These are phyloP conservation scores for Pocillopora meandrina DNA, from an alignment of 92 coral and sea anemone species.

Conservation along the genomic window DNA sequence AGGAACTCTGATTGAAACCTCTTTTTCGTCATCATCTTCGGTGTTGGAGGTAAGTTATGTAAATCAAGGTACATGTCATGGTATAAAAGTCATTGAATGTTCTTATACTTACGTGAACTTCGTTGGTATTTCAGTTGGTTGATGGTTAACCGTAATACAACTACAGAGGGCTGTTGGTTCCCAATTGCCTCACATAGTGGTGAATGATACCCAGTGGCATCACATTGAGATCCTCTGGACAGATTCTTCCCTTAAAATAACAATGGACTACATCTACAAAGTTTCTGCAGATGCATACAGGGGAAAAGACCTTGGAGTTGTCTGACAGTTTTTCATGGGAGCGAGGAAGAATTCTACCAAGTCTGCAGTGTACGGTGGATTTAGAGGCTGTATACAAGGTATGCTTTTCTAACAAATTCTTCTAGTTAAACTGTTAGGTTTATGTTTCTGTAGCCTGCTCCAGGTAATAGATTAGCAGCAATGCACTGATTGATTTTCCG, in stretches of 20 bases:
- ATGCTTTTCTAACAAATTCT: not conserved
- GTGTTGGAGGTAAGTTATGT: constrained; percentile 62
- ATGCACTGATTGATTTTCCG: too few species aligned
- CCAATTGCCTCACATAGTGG: too few species aligned
- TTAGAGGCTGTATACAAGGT: constrained; percentile 91
- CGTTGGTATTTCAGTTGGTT: too few species aligned
- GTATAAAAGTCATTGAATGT: not conserved
- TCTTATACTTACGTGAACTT: too few species aligned
- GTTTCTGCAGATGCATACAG: constrained; percentile 20
- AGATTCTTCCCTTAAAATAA: constrained; percentile 44
- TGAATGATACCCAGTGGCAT: too few species aligned
- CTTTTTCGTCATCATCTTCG: constrained; percentile 51
- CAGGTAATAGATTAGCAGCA: too few species aligned
- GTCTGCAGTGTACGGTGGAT: constrained; percentile 46
- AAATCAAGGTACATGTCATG: constrained; percentile 3
- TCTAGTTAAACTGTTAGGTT: not conserved
- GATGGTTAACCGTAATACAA: too few species aligned
- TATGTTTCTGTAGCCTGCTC: not conserved
- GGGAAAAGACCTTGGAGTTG: constrained; percentile 23
- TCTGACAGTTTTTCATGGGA: constrained; percentile 30
- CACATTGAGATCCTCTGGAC: constrained; percentile 66
- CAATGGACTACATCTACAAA: constrained; percentile 71
- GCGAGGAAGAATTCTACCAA: constrained; percentile 40
- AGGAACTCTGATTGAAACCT: constrained; percentile 71
- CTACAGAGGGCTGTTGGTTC: too few species aligned